phyloP scores from a whole-genome alignment of 2,888 invertebrate genomes.

The Axea sp. region DNA sequence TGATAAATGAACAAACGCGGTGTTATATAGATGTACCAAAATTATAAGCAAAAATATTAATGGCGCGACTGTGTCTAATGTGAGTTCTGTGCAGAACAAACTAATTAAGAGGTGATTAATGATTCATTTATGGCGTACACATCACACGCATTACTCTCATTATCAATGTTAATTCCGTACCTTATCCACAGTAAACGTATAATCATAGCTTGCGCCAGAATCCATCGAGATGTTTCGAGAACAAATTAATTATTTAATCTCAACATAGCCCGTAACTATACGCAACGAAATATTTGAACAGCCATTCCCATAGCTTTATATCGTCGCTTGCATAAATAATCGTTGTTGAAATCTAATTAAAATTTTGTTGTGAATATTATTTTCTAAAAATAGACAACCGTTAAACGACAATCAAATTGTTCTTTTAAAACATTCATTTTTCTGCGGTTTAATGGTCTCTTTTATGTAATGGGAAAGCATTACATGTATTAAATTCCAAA shows the following conservation, averaged over 20 bases:
- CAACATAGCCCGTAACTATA: slow-evolving; percentile 19
- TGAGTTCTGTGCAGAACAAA: slow-evolving; percentile 38
- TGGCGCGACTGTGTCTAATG: slow-evolving; percentile 23
- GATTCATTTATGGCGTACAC: slow-evolving; percentile 46
- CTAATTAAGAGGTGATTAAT: slow-evolving; percentile 60
- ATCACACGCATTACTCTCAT: slow-evolving; percentile 57
- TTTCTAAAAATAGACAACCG: no score
- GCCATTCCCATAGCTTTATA: slow-evolving; percentile 6
- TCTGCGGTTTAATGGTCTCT: no score
- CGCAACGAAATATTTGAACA: slow-evolving; percentile 40
- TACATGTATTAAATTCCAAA: no score
- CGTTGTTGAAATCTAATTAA: slow-evolving; percentile 12
- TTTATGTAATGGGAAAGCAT: no score
- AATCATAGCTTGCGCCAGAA: slow-evolving; percentile 42
- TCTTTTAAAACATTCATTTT: no score
- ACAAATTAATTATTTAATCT: slow-evolving; percentile 59
- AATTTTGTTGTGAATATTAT: no score
- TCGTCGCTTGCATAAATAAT: slow-evolving; percentile 22
- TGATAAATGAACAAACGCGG: slow-evolving; percentile 46
- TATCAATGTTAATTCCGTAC: slow-evolving; percentile 55
- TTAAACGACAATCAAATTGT: no score
- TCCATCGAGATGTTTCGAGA: slow-evolving; percentile 52
- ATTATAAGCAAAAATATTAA: slow-evolving; percentile 55
- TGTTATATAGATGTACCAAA: slow-evolving; percentile 39
- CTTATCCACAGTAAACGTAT: slow-evolving; percentile 54